A percentile compares a stretch with the other conserved stretches of the same genome.
These are phyloP conservation scores for Xenopus petersii DNA, from an alignment of 2,797 vertebrate genomes.

Conservation along the genomic window DNA sequence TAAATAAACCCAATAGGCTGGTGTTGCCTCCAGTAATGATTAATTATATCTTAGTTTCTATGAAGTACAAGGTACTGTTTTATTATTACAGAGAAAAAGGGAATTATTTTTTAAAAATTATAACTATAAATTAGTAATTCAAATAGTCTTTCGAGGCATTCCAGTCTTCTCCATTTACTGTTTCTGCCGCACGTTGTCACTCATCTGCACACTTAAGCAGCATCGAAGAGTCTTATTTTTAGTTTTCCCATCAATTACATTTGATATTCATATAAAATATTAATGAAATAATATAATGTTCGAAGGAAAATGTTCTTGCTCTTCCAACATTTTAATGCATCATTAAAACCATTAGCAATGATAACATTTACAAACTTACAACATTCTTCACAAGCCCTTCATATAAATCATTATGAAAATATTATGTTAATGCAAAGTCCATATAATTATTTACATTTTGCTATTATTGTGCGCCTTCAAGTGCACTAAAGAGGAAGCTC, in stretches of 20 bases:
- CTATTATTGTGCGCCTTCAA: constrained; percentile 59
- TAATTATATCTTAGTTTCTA: too few species aligned
- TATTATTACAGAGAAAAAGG: too few species aligned
- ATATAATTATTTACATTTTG: constrained; percentile 69
- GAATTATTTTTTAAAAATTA: too few species aligned
- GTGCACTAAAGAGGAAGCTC: constrained; percentile 54
- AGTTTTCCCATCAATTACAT: constrained; percentile 71
- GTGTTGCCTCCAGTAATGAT: too few species aligned
- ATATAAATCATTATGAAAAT: constrained; percentile 79
- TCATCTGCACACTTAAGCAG: neutral
- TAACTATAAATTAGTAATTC: too few species aligned
- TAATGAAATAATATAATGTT: constrained; percentile 76
- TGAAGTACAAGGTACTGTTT: too few species aligned
- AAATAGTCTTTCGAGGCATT: neutral
- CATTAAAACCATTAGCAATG: constrained; percentile 83
- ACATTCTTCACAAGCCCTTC: constrained; percentile 72
- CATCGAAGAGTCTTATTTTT: constrained; percentile 31
- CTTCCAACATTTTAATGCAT: constrained; percentile 80
- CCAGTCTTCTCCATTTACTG: neutral
- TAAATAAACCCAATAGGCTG: too few species aligned
- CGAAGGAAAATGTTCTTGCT: constrained; percentile 76
- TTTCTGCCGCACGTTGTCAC: neutral
- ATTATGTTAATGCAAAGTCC: constrained; percentile 68
- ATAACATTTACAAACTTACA: constrained; percentile 77
- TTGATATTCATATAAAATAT: constrained; percentile 73